phyloP scores from a whole-genome alignment of 2,113 vertebrate species.

The Hiodon alosoides region DNA sequence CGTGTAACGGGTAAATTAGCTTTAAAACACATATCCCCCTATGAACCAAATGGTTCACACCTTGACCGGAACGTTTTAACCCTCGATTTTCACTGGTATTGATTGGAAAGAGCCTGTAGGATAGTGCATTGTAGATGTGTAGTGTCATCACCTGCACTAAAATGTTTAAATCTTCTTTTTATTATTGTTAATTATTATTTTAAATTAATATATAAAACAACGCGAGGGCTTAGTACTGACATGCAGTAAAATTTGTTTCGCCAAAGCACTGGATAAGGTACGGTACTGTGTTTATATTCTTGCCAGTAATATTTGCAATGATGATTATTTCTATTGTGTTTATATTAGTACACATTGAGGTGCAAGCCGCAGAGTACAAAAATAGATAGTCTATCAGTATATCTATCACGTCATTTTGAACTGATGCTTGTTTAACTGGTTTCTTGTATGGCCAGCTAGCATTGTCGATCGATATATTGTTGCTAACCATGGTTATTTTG shows the following conservation, averaged over 20 bases:
- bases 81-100: constrained; percentile 31
- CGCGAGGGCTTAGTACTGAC: background rate
- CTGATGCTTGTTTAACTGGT: too few relatives aligned
- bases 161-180: background rate
- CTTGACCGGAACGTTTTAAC: constrained; percentile 43
- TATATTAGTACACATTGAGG: too few relatives aligned
- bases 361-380: too few relatives aligned
- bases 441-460: too few relatives aligned
- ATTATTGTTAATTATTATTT: background rate
- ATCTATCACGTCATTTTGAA: too few relatives aligned
- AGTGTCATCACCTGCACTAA: constrained; percentile 1
- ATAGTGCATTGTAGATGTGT: constrained; percentile 16
- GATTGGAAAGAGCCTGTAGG: constrained; percentile 22
- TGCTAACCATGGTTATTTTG: too few relatives aligned
- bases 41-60: constrained; percentile 52
- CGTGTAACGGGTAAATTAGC: background rate
- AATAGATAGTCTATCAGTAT: too few relatives aligned
- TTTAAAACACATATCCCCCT: constrained; percentile 19
- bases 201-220: background rate
- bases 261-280: constrained; percentile 7
- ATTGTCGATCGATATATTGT: too few relatives aligned
- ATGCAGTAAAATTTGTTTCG: constrained; percentile 5
- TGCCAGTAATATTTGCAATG: too few relatives aligned
- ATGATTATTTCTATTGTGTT: too few relatives aligned
- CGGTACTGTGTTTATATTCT: background rate